A percentile compares a stretch with the other conserved stretches of the same genome.
Evolutionary conservation across 2,888 invertebrate species (phyloP).

Genomic region (Hirtodrosophila cameraria): DNA sequence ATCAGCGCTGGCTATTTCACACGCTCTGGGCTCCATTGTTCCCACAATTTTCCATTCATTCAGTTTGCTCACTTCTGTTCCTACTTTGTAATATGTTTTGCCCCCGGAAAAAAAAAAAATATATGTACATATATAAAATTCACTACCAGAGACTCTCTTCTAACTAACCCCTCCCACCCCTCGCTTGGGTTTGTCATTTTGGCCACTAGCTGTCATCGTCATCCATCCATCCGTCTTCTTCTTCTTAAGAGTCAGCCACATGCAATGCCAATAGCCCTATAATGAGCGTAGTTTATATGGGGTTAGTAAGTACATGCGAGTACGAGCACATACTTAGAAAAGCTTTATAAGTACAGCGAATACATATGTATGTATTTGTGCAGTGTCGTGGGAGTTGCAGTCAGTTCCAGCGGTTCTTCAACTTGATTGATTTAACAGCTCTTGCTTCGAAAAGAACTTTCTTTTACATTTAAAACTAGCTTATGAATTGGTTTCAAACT

Average conservation of each 20-base stretch:
- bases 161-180: not conserved
- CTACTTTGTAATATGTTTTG: constrained; percentile 77
- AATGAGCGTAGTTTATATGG: constrained; percentile 70
- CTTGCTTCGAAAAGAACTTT: too few relatives aligned
- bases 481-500: too few relatives aligned
- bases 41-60: constrained; percentile 81
- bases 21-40: constrained; percentile 73
- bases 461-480: too few relatives aligned
- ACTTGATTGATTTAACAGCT: too few relatives aligned
- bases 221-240: constrained; percentile 19
- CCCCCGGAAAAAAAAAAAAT: constrained; percentile 48
- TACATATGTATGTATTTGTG: not conserved
- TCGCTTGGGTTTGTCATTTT: constrained; percentile 47
- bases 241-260: constrained; percentile 33
- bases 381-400: constrained; percentile 44
- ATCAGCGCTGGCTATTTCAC: constrained; percentile 61
- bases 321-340: constrained; percentile 35
- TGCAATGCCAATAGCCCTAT: constrained; percentile 58
- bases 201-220: constrained; percentile 49
- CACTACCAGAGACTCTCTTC: not conserved
- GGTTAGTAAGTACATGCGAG: constrained; percentile 51
- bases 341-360: constrained; percentile 9
- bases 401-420: too few relatives aligned
- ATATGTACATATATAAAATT: constrained; percentile 4
- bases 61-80: constrained; percentile 76